phyloP scores from a whole-genome alignment of 1,140 invertebrate genomes.

The Drosophila murphyi region DNA sequence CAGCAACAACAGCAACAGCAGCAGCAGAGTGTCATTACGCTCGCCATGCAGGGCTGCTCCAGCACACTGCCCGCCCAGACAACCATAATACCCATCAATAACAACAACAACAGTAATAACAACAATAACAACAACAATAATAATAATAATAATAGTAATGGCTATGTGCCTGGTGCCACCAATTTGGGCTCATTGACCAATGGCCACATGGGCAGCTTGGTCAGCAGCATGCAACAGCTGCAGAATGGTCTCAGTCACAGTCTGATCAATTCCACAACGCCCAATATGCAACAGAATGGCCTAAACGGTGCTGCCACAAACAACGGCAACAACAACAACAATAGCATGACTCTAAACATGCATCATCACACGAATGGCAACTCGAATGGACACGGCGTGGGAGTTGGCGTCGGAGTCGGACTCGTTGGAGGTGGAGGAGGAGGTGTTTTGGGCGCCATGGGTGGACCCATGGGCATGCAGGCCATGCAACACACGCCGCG shows the following conservation, averaged over 20 bases:
- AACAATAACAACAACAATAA: slow-evolving; percentile 41
- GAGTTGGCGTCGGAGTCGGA: slow-evolving; percentile 5
- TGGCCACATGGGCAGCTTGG: slow-evolving; percentile 54
- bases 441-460: slow-evolving; percentile 15
- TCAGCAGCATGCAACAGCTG: slow-evolving; percentile 66
- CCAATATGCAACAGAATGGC: slow-evolving; percentile 60
- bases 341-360: slow-evolving; percentile 8
- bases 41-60: slow-evolving; percentile 69
- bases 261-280: slow-evolving; percentile 68
- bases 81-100: slow-evolving; percentile 84
- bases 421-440: slow-evolving; percentile 18
- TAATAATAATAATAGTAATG: slow-evolving; percentile 20
- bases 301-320: slow-evolving; percentile 32
- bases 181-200: slow-evolving; percentile 64
- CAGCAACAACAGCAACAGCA: slow-evolving; percentile 10
- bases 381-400: slow-evolving; percentile 50
- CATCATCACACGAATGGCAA: slow-evolving; percentile 62
- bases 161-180: slow-evolving; percentile 64
- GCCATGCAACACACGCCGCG: slow-evolving; percentile 82
- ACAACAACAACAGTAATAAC: slow-evolving; percentile 47
- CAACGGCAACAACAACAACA: slow-evolving; percentile 11
- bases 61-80: slow-evolving; percentile 77
- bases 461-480: slow-evolving; percentile 69
- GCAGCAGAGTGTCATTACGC: slow-evolving; percentile 76
- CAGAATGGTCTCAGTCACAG: slow-evolving; percentile 66